Evolutionary conservation across 2,888 invertebrate genomes (phyloP), one percentile per base, ranked within the genome.

Genomic region (Chloroclystis v-ata): DNA sequence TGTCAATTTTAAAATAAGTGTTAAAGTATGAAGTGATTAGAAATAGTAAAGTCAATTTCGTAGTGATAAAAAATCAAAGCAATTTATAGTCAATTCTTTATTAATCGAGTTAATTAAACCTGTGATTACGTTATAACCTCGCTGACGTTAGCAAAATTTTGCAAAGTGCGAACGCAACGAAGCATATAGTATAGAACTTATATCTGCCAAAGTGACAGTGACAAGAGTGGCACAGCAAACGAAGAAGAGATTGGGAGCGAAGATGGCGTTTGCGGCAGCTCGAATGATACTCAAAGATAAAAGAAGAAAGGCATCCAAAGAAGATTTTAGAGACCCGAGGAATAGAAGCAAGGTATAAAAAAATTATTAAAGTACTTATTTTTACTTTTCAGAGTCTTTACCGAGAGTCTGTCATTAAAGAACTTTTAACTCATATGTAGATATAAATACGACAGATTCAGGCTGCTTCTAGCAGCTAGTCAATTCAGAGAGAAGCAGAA

Each of bases 271-370:
- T 75, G 94, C 94, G 37, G 94, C 94, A 33, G 94, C 94, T 43
- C 91, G 94, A 43, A 94, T 94, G 94, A 94, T 94, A 68, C 87
- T 94, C 61, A 94, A 94, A 85, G 94, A 94, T 80, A 94, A 94
- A 74, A 81, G 94, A 63, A 89, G 94, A 71, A 94, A 94, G 90
- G 89, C 93, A 39, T 94, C 94, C 43, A 94, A 94, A 72, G 94
- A 94, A 73, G 94, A 94, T 78, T 93, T 92, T 82, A 88, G 91
- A 48, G 89, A 90, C 47, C 80, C 93, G 73, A 90, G 94, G 71
- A 93, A 92, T 70, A 90, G 93, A 74, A 94, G 94, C 92, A 94
- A 94, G 94, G 94, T 94, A 94, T 60, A 59, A 13, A 50, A 37
- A 20, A 40, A 35, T 11, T 11, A 24, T 11, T 10, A 30, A 11